These are phyloP conservation scores for Petromus typicus DNA, from an alignment of 2,113 vertebrate species.

Conservation along the genomic window DNA sequence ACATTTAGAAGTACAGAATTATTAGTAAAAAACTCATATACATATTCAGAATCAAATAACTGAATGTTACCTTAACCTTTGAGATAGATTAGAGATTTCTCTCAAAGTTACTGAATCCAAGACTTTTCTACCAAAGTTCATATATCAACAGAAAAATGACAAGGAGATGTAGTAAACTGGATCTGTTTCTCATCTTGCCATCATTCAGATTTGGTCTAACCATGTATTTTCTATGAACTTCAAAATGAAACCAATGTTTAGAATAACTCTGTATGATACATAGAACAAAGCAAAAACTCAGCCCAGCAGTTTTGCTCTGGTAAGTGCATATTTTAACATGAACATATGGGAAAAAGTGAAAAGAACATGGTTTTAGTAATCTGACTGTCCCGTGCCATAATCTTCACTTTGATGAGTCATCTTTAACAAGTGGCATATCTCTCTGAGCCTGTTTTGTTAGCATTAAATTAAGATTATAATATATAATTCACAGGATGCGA, in stretches of 20 bases:
- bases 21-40: slow-evolving; percentile 17
- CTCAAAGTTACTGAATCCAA: slow-evolving; percentile 30
- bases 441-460: neutral
- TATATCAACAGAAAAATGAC: slow-evolving; percentile 56
- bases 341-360: slow-evolving; percentile 49
- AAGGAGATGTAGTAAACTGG: neutral
- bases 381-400: slow-evolving; percentile 15
- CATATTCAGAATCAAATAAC: slow-evolving; percentile 5
- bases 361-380: slow-evolving; percentile 23
- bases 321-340: slow-evolving; percentile 45
- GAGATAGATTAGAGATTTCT: slow-evolving; percentile 24
- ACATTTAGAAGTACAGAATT: slow-evolving; percentile 10
- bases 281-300: slow-evolving; percentile 52
- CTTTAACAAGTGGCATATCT: slow-evolving; percentile 38
- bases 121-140: slow-evolving; percentile 19
- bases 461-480: slow-evolving; percentile 18
- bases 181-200: slow-evolving; percentile 53
- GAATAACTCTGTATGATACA: slow-evolving; percentile 42
- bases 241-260: slow-evolving; percentile 64
- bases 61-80: neutral
- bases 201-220: slow-evolving; percentile 48
- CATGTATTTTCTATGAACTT: slow-evolving; percentile 61
- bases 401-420: slow-evolving; percentile 28
- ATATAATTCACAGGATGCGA: neutral
- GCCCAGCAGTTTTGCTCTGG: slow-evolving; percentile 25